Evolutionary conservation across 2,888 invertebrate genomes (phyloP).

Genomic region (Euzophera pinguis): DNA sequence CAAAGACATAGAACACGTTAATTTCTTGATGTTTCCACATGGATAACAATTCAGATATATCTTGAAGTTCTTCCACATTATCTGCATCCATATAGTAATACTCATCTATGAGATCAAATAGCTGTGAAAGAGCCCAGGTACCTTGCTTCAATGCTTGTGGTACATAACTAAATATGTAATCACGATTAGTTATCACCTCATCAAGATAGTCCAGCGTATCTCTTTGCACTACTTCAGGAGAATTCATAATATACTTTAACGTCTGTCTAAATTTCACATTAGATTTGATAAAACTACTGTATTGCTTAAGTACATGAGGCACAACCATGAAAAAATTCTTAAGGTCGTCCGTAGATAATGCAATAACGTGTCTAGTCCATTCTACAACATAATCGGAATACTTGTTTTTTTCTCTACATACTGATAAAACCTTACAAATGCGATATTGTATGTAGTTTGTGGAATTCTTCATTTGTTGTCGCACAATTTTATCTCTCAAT

Average conservation of each 20-base stretch:
- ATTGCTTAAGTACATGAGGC: constrained; percentile 29
- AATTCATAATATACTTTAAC: constrained; percentile 24
- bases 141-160: constrained; percentile 29
- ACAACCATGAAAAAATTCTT: constrained; percentile 31
- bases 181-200: constrained; percentile 39
- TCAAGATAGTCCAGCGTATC: constrained; percentile 46
- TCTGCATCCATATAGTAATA: constrained; percentile 35
- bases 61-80: constrained; percentile 32
- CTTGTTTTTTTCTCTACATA: constrained; percentile 37
- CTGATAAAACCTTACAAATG: constrained; percentile 35
- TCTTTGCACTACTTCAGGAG: constrained; percentile 31
- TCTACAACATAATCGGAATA: constrained; percentile 41
- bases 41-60: constrained; percentile 29
- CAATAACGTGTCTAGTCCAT: constrained; percentile 40
- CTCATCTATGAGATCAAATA: constrained; percentile 36
- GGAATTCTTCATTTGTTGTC: constrained; percentile 44
- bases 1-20: neutral
- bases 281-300: constrained; percentile 32
- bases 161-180: constrained; percentile 24
- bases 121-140: constrained; percentile 26
- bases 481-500: constrained; percentile 38
- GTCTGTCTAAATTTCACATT: constrained; percentile 36
- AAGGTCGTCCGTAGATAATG: constrained; percentile 24
- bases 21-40: neutral
- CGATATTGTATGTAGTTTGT: constrained; percentile 31